Conservation (phyloP, 1,140 invertebrate genomes). For the Drosophila mauritiana region DNA sequence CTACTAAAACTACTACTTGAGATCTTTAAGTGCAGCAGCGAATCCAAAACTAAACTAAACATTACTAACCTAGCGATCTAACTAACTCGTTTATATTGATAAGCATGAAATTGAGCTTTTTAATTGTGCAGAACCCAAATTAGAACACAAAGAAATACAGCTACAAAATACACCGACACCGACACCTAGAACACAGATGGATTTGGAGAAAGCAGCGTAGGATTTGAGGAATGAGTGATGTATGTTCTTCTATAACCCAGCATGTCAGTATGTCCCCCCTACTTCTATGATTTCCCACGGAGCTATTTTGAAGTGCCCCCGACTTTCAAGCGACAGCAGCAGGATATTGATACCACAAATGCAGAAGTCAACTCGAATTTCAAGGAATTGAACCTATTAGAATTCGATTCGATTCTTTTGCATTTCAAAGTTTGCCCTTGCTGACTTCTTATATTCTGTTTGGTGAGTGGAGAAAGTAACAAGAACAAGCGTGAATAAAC, state of each 20-base stretch:
- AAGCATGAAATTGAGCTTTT: slow-evolving; percentile 78
- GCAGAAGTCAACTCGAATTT: background rate
- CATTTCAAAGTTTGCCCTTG: background rate
- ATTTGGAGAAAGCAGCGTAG: slow-evolving; percentile 27
- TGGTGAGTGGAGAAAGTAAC: slow-evolving; percentile 56
- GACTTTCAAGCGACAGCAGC: slow-evolving; percentile 11
- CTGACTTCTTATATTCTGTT: slow-evolving; percentile 39
- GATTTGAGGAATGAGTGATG: slow-evolving; percentile 44
- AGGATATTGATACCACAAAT: background rate
- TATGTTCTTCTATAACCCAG: slow-evolving; percentile 23
- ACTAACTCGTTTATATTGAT: slow-evolving; percentile 68
- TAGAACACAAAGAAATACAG: slow-evolving; percentile 11
- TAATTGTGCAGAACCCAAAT: slow-evolving; percentile 68
- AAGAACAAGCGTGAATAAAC: slow-evolving; percentile 61
- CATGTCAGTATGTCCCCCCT: background rate
- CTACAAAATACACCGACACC: slow-evolving; percentile 14
- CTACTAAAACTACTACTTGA: slow-evolving; percentile 43
- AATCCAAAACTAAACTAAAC: slow-evolving; percentile 50
- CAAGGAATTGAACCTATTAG: background rate
- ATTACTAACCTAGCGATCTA: slow-evolving; percentile 65
- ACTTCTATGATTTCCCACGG: background rate
- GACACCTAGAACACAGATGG: slow-evolving; percentile 17
- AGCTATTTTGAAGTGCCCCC: background rate
- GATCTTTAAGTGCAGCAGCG: slow-evolving; percentile 50
- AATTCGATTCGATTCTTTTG: background rate